phyloP scores from a whole-genome alignment of 2,888 invertebrate species.

The Lasioglossum oenotherae region DNA sequence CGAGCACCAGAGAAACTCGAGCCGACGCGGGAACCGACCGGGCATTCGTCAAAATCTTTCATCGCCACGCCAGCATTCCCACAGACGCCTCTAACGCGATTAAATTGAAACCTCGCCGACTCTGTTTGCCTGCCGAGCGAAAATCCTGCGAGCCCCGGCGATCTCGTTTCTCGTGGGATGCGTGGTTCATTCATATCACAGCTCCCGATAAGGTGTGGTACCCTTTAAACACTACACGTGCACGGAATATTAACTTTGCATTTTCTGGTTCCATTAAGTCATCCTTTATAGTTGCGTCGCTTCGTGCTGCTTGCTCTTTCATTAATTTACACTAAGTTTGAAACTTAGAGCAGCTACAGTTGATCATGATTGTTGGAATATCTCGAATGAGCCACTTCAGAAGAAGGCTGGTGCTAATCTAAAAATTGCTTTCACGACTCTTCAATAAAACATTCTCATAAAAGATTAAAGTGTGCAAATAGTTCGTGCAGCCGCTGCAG shows the following conservation, averaged over 20 bases:
- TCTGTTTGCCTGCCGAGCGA: constrained; percentile 13
- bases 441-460: not conserved
- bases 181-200: not conserved
- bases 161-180: not conserved
- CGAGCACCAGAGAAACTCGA: constrained; percentile 41
- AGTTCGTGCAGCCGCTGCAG: not conserved
- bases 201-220: not conserved
- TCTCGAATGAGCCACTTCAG: not conserved
- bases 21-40: constrained; percentile 34
- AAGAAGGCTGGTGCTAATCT: not conserved
- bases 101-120: constrained; percentile 46
- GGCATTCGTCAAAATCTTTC: constrained; percentile 63
- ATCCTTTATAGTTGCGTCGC: not conserved
- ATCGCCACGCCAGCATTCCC: constrained; percentile 45
- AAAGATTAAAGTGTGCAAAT: not conserved
- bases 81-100: constrained; percentile 23
- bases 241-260: not conserved
- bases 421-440: not conserved
- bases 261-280: not conserved
- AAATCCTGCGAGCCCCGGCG: not conserved
- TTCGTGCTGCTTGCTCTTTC: not conserved
- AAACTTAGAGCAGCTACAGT: not conserved
- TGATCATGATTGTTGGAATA: not conserved
- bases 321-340: not conserved
- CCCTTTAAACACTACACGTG: not conserved